These are phyloP conservation scores for Sphenopsis melanotis DNA, from an alignment of 2,797 vertebrate genomes.

Conservation along the genomic window DNA sequence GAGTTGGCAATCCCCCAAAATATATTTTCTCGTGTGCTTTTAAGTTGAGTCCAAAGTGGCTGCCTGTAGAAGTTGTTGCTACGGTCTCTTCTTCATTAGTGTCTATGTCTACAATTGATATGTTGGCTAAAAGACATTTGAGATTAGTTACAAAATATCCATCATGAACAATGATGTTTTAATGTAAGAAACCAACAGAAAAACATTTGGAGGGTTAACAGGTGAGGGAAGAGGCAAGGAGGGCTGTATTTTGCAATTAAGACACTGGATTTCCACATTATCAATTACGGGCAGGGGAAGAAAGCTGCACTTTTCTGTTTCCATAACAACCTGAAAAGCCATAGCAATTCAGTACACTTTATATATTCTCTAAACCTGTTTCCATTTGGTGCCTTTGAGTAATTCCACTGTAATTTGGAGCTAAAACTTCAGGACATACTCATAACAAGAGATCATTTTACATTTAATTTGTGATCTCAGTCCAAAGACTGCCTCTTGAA, in stretches of 20 bases:
- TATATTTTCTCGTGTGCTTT: slow-evolving; percentile 91
- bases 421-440: not conserved
- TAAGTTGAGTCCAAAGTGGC: slow-evolving; percentile 91
- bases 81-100: slow-evolving; percentile 84
- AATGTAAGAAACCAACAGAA: not conserved
- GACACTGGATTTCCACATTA: not conserved
- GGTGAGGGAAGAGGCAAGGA: not conserved
- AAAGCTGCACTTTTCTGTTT: not conserved
- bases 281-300: not conserved
- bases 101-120: slow-evolving; percentile 88
- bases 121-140: slow-evolving; percentile 79
- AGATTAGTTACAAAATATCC: not conserved
- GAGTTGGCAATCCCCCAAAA: slow-evolving; percentile 91
- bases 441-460: not conserved
- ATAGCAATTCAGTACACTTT: not conserved
- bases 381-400: not conserved
- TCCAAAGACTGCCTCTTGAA: not conserved
- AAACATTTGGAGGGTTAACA: not conserved
- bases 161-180: not conserved
- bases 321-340: slow-evolving; percentile 34
- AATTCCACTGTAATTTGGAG: not conserved
- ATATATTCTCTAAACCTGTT: not conserved
- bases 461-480: not conserved
- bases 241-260: not conserved
- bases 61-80: slow-evolving; percentile 80